Conservation (phyloP, 2,113 vertebrate species). For the Uria lomvia region DNA sequence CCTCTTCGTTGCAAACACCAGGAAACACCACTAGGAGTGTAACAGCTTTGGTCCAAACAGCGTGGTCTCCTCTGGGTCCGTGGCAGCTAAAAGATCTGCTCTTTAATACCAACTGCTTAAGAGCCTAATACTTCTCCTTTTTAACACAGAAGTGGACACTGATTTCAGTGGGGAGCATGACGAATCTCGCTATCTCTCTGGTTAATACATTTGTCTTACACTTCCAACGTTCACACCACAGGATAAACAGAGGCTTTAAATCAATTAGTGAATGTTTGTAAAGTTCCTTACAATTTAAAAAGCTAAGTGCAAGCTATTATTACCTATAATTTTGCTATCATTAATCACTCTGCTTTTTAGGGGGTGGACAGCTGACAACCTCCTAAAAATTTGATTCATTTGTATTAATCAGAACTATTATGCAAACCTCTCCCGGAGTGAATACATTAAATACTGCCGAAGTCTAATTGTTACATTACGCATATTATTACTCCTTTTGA, state of each 20-base stretch:
- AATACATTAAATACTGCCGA: not conserved
- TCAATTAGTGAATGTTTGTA: not conserved
- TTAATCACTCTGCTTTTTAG: conserved; percentile 20
- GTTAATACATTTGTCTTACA: not conserved
- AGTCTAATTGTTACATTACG: not conserved
- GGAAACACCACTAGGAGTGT: not conserved
- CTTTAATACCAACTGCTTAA: not conserved
- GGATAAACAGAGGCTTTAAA: conserved; percentile 1
- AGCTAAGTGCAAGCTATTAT: not conserved
- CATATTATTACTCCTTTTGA: not conserved
- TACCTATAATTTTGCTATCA: not conserved
- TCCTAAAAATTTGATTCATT: not conserved
- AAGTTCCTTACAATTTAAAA: conserved; percentile 11
- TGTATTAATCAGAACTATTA: not conserved
- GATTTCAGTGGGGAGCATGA: not conserved
- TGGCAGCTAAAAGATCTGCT: not conserved
- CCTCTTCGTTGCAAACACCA: not conserved
- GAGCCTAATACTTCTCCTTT: not conserved
- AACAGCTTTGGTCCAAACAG: not conserved
- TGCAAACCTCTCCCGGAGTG: not conserved
- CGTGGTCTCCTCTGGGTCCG: not conserved
- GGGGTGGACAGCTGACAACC: conserved; percentile 5
- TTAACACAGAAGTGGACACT: not conserved
- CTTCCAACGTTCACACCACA: not conserved
- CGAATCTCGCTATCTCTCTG: not conserved